Base-by-base conservation (phyloP, 2,888 invertebrate genomes). In the Paralinhomoeus sp. region DNA sequence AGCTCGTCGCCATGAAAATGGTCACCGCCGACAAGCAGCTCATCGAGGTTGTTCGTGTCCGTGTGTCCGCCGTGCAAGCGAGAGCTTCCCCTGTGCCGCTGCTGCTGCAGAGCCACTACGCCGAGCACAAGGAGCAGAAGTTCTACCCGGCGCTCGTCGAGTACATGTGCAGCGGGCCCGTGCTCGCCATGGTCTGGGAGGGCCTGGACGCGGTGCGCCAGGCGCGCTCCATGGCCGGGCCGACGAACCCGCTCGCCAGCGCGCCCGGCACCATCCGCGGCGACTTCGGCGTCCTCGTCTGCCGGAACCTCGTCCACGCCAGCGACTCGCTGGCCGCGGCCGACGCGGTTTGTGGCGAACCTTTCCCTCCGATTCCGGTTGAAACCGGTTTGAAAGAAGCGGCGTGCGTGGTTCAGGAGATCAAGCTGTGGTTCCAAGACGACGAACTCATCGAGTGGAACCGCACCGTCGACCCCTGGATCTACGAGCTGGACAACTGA, bases 401-500 rank as follows among this genome's bases (percentile, higher is more conserved):
- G n/a, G n/a, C n/a, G n/a, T n/a, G 76, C 84, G 43, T 82, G n/a
- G n/a, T n/a, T n/a, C 83, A 83, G 61, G 97, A 99, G 72, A 93
- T 97, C 56, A 73, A 68, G 47, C 71, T 97, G 53, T 97, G 97
- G 97, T 97, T 97, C 67, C 76, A 74, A 50, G 77, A 78, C 49
- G 79, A 81, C 54, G 76, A 76, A 68, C 70, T 85, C 40, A 72
- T 80, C 51, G 72, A 75, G 54, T 97, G 85, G 81, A 73, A 74
- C 48, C 77, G 79, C 46, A 79, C 78, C 62, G 71, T 72, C 52
- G 75, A 78, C 57, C 71, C 74, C 54, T 93, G 91, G 91, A 73
- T 93, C 55, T 87, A 91, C 65, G 89, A 91, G 74, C n/a, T n/a
- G n/a, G n/a, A n/a, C n/a, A n/a, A n/a, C n/a, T n/a, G n/a, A n/a